phyloP scores from a whole-genome alignment of 2,888 invertebrate species.

The Tenthredo notha region DNA sequence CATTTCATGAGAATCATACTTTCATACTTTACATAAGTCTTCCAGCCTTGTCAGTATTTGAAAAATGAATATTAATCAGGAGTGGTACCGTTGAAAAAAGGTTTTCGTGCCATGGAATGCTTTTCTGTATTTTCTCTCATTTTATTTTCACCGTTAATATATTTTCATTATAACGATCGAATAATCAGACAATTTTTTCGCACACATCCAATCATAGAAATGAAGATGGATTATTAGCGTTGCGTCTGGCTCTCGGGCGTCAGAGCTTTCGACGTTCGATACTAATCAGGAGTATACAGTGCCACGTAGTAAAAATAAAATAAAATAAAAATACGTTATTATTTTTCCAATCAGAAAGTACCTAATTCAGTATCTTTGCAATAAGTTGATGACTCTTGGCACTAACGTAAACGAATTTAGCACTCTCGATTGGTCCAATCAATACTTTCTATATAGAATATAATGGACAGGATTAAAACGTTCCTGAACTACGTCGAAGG shows the following conservation, averaged over 20 bases:
- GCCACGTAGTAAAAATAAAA: neutral
- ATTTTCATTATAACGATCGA: neutral
- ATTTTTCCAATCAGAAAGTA: conserved; percentile 21
- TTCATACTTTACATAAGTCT: neutral
- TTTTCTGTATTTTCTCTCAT: neutral
- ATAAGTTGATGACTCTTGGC: conserved; percentile 5
- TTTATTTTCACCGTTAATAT: neutral
- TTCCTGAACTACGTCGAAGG: neutral
- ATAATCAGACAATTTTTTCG: neutral
- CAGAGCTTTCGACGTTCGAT: conserved; percentile 13
- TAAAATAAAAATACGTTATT: neutral
- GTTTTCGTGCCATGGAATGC: neutral
- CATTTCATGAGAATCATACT: neutral
- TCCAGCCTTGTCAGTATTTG: neutral
- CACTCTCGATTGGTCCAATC: conserved; percentile 14
- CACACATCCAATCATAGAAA: conserved; percentile 18
- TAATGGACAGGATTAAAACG: neutral
- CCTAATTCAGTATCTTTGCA: conserved; percentile 7
- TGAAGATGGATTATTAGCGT: conserved; percentile 12
- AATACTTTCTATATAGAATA: neutral
- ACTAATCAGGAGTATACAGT: neutral
- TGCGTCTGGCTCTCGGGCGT: neutral
- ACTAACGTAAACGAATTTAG: conserved; percentile 18
- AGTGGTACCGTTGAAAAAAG: too few species aligned
- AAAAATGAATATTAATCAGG: neutral